Evolutionary conservation across 92 coral and sea anemone genomes (phyloP), one percentile per base, ranked within the genome.

Genomic region (Epizoanthus illoricatus): DNA sequence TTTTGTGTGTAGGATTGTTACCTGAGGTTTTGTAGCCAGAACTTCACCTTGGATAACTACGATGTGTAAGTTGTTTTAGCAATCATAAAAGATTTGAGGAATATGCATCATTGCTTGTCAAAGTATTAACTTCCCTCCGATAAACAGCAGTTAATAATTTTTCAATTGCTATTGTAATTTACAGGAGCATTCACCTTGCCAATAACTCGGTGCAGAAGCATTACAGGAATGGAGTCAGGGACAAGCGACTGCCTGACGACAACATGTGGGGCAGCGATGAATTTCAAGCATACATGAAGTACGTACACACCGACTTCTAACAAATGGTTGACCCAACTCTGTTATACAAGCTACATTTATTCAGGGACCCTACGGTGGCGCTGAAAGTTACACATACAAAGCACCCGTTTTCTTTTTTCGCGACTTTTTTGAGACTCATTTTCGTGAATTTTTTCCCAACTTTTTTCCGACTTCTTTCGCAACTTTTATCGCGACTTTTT

Each of bases 201-300:
- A 96, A 96, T 89, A 96, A 96, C 59, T 93, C 99, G 10, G 93
- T 96, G 47, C 99, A 96, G 69, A 96, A 96, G 78, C 90, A 96
- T 86, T 96, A 85, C 80, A 93, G 88, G 75, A 92, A 92, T 81
- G 94, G 92, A 61, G 87, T 92, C 55, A 87, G 99, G 47, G 99
- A 96, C 87, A 90, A 93, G 68, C 90, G 99, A 5, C 80, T 96
- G 7, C 99, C 99, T 5, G 98, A 88, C 39, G 97, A 93, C 16
- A 96, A 96, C 86, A 96, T 96, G 99, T 96, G 99, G 99, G 86
- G 92, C 23, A 92, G 95, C 24, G 98, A 96, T 65, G 96, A 93
- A n/a, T 91, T 96, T 42, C 87, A 87, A 80, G 89, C 75, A 4
- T 96, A 89, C 75, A 93, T 96, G 86, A 93, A 85, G 99, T 93